Percentiles rank a stretch among this genome's conserved stretches.
Evolutionary conservation across 2,888 invertebrate species (phyloP).

Genomic region (Agonopterix alstromeriana): DNA sequence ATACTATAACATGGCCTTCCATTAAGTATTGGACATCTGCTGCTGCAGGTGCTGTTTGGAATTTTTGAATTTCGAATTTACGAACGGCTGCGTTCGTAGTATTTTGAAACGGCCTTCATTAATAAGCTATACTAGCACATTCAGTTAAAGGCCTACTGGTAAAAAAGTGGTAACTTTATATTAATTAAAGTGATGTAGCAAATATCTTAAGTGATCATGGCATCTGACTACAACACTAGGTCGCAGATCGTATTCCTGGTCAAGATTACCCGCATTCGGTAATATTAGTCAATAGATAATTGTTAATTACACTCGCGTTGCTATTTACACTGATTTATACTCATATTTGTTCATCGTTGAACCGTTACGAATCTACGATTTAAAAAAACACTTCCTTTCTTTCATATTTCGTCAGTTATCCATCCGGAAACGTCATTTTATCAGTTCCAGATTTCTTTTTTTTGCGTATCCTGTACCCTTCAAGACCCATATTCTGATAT

Average conservation of each 20-base stretch:
- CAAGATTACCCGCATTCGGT: too few species aligned
- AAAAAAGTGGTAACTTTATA: too few species aligned
- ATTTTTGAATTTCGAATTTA: constrained; percentile 47
- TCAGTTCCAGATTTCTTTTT: constrained; percentile 32
- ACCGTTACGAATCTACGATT: too few species aligned
- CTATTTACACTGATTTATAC: too few species aligned
- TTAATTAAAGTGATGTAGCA: too few species aligned
- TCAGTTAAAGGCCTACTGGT: too few species aligned
- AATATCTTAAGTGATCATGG: too few species aligned
- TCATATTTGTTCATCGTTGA: too few species aligned
- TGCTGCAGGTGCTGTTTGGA: constrained; percentile 60
- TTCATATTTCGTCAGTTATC: constrained; percentile 1
- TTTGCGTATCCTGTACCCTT: constrained; percentile 35
- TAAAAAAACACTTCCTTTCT: background rate
- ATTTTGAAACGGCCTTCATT: background rate
- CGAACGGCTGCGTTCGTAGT: constrained; percentile 22
- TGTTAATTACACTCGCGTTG: too few species aligned
- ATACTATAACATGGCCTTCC: constrained; percentile 30
- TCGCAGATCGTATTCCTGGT: too few species aligned
- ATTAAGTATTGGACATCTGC: constrained; percentile 56
- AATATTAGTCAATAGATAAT: too few species aligned
- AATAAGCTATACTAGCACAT: constrained; percentile 6
- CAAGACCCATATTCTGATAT: constrained; percentile 8
- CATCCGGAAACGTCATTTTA: constrained; percentile 36
- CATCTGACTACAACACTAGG: too few species aligned